Base-by-base conservation (phyloP, 2,888 invertebrate genomes). In the Hanleya hanleyi region DNA sequence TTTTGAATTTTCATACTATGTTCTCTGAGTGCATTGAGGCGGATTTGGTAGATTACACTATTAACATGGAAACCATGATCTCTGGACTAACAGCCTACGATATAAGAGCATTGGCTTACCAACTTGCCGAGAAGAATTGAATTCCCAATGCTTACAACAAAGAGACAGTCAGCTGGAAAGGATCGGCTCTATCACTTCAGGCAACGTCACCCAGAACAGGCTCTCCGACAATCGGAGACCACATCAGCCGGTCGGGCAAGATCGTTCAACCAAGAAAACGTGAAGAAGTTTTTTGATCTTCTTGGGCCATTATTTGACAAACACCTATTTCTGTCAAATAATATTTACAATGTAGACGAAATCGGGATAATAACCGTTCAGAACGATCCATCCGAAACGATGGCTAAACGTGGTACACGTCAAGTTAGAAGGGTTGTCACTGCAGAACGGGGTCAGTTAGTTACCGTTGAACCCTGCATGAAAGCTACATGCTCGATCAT, bases 201-300 rank as follows among this genome's bases (percentile, higher is more conserved):
- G 12, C n/a, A 51, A 22, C 57, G 12, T 22, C 57, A 51, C 22
- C 57, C 57, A 12, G 67, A 71, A 32, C 18, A 71, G 9, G 7
- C 71, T 29, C 33, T 71, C 9, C 68, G 26, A 15, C 68, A 51
- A 26, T 69, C 71, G 15, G 57, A 71, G 33, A 36, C 71, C 7
- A 71, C 68, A 7, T 70, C 68, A n/a, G 69, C 69, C 6, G 69
- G 69, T 12, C 12, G 71, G 47, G 71, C 71, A 29, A 50, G 26
- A 57, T 51, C 33, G 9, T 71, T 71, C 50, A 71, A 71, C 38
- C 37, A 70, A 70, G 68, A n/a, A 12, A 70, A 70, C 51, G 71
- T 71, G 5, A 22, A 50, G n/a, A 50, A 6, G 29, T 71, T 71
- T 51, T 71, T 71, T 70, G 71, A 71, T 29, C n/a, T 71, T 6